These are phyloP conservation scores for Apamea crenata DNA, from an alignment of 2,888 invertebrate species.

Conservation along the genomic window DNA sequence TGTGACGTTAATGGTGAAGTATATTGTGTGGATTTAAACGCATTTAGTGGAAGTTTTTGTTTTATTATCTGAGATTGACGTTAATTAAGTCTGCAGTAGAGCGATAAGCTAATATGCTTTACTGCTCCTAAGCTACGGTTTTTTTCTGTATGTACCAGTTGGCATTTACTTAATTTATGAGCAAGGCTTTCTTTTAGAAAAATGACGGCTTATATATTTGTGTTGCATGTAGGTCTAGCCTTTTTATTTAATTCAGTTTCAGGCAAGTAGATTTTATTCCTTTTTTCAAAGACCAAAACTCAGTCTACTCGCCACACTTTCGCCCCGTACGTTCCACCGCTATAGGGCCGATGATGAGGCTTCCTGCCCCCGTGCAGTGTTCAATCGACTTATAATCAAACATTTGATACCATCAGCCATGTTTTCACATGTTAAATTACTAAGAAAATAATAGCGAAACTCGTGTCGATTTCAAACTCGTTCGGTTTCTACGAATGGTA, in stretches of 20 bases:
- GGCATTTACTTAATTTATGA: neutral
- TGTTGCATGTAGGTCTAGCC: no score
- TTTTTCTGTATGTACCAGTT: neutral
- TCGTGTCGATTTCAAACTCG: conserved; percentile 57
- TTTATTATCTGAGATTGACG: conserved; percentile 24
- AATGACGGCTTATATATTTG: neutral
- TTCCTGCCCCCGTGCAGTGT: conserved; percentile 74
- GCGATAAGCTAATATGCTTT: conserved; percentile 12
- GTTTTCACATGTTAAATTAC: conserved; percentile 68
- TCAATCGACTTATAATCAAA: conserved; percentile 86
- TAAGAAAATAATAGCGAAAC: conserved; percentile 50
- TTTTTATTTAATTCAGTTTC: neutral
- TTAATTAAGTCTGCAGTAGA: conserved; percentile 37
- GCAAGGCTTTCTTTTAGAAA: neutral
- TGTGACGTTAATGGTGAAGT: conserved; percentile 46
- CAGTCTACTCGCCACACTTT: conserved; percentile 2
- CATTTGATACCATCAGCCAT: conserved; percentile 80
- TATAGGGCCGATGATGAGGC: conserved; percentile 80
- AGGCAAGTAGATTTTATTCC: neutral
- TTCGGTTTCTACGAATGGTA: conserved; percentile 45
- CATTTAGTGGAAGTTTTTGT: neutral
- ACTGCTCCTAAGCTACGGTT: neutral
- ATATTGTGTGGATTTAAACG: conserved; percentile 30
- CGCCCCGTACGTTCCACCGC: conserved; percentile 62
- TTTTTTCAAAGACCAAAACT: neutral